Evolutionary conservation across 2,797 vertebrate species (phyloP).

Genomic region (Rhinella marina): DNA sequence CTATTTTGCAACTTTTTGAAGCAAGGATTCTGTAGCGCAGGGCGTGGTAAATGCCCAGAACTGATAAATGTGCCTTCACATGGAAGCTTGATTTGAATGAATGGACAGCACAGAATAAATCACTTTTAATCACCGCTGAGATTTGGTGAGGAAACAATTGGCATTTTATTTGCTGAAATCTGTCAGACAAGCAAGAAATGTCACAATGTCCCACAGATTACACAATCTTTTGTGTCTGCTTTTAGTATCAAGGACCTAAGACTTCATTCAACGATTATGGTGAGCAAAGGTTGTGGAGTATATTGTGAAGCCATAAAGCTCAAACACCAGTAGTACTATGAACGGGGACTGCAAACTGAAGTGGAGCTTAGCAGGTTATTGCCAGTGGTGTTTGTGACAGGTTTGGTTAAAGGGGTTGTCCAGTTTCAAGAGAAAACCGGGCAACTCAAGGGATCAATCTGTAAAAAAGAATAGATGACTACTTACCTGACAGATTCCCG

Average conservation of each 20-base stretch:
- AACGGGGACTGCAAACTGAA: neutral
- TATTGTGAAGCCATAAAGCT: slow-evolving; percentile 31
- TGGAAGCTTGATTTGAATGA: neutral
- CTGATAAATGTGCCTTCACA: too few relatives aligned
- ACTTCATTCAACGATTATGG: slow-evolving; percentile 19
- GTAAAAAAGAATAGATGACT: too few relatives aligned
- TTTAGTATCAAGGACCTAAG: neutral
- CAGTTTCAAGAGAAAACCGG: too few relatives aligned
- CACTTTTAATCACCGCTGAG: neutral
- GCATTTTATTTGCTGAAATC: neutral
- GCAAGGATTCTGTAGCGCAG: too few relatives aligned
- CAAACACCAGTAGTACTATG: slow-evolving; percentile 24
- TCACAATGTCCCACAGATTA: neutral
- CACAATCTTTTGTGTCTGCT: neutral
- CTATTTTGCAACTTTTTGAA: too few relatives aligned
- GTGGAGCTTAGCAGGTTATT: neutral
- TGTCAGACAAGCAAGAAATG: neutral
- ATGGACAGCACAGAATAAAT: neutral
- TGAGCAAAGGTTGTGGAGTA: slow-evolving; percentile 35
- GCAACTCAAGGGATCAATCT: too few relatives aligned
- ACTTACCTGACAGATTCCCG: too few relatives aligned
- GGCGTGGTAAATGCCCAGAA: too few relatives aligned
- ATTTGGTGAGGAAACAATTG: neutral
- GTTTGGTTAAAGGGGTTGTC: too few relatives aligned
- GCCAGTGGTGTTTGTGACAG: neutral